Conservation (phyloP, 2,113 vertebrate species). For the Podilymbus podiceps region DNA sequence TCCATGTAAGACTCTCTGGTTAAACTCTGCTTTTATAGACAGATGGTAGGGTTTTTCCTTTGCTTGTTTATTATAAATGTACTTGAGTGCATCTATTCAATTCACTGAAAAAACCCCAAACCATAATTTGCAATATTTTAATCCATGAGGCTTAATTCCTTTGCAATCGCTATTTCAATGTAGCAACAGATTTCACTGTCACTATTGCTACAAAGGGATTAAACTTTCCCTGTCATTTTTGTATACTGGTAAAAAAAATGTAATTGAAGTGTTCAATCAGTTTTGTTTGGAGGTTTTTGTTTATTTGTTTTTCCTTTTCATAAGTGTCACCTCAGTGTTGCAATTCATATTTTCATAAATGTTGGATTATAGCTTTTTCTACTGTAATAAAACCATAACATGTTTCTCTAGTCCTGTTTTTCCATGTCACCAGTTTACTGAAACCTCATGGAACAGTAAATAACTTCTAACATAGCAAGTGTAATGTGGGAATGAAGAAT, state of each 20-base stretch:
- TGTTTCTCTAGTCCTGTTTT: not conserved
- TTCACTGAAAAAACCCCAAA: not conserved
- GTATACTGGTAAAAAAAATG: not conserved
- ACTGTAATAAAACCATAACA: not conserved
- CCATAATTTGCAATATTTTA: slow-evolving; percentile 38
- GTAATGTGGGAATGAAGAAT: not conserved
- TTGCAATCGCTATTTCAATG: slow-evolving; percentile 3
- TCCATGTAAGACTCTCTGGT: not conserved
- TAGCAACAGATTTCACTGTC: not conserved
- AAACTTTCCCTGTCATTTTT: not conserved
- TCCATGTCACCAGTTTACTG: not conserved
- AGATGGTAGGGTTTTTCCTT: slow-evolving; percentile 17
- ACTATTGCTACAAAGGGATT: slow-evolving; percentile 15
- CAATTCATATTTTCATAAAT: not conserved
- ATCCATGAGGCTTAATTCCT: slow-evolving; percentile 15
- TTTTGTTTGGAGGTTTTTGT: not conserved
- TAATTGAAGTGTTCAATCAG: not conserved
- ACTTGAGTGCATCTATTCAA: slow-evolving; percentile 19
- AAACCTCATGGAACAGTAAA: not conserved
- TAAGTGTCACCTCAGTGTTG: not conserved
- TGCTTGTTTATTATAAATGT: not conserved
- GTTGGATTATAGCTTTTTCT: not conserved
- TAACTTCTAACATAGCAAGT: not conserved
- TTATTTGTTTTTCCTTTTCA: not conserved
- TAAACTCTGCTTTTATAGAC: slow-evolving; percentile 20